Evolutionary conservation across 2,797 vertebrate genomes (phyloP).

Genomic region (Ctenopoma kingsleyae): DNA sequence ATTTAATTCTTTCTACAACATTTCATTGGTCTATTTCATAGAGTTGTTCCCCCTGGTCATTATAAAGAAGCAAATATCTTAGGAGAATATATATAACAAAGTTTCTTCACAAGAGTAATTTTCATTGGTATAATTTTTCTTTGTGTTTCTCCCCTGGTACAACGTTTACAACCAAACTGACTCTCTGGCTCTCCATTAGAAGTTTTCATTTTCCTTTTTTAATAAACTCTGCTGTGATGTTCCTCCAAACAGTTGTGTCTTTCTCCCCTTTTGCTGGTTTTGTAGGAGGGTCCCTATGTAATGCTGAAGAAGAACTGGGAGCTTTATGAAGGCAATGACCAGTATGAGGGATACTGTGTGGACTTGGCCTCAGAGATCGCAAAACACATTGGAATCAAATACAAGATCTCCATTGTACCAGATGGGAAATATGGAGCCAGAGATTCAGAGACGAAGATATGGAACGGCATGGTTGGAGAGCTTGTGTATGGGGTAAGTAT

Average conservation of each 20-base stretch:
- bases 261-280: constrained; percentile 67
- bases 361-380: constrained; percentile 99
- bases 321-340: constrained; percentile 97
- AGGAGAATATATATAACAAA: not conserved
- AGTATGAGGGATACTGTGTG: constrained; percentile 98
- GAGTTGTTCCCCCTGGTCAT: not conserved
- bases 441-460: constrained; percentile 98
- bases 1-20: not conserved
- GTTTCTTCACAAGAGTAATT: constrained; percentile 5
- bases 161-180: constrained; percentile 17
- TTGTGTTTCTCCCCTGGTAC: not conserved
- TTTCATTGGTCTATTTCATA: not conserved
- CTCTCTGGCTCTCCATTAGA: constrained; percentile 3
- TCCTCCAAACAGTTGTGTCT: constrained; percentile 76
- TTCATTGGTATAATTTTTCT: constrained; percentile 6
- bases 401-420: constrained; percentile 98
- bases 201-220: not conserved
- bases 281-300: constrained; percentile 99
- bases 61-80: constrained; percentile 7
- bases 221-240: constrained; percentile 36
- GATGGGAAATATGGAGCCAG: constrained; percentile 99
- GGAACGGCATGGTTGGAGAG: constrained; percentile 99
- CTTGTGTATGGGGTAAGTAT: constrained; percentile 98
- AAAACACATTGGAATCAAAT: constrained; percentile 99
- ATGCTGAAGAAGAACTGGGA: constrained; percentile 99